These are phyloP conservation scores for Leiothrix lutea DNA, from an alignment of 2,113 vertebrate species.

Conservation along the genomic window DNA sequence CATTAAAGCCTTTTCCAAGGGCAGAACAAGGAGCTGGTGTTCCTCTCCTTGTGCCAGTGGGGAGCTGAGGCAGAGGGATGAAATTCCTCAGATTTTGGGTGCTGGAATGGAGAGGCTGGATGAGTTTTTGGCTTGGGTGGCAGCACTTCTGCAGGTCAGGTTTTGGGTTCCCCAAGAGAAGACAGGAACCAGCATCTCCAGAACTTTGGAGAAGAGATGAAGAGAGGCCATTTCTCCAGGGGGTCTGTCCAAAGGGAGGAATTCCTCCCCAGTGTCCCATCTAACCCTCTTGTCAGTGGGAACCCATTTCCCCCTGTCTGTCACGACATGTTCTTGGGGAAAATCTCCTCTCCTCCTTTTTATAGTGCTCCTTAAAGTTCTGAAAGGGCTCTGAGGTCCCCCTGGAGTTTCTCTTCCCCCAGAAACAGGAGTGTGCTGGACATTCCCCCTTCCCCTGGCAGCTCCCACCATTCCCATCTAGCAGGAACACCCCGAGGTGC, in stretches of 20 bases:
- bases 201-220: background rate
- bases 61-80: background rate
- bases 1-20: background rate
- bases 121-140: background rate
- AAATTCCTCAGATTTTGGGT: background rate
- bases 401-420: background rate
- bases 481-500: background rate
- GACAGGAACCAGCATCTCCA: background rate
- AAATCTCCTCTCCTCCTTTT: background rate
- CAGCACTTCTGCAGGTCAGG: background rate
- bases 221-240: background rate
- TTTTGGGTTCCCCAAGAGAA: background rate
- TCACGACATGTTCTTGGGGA: background rate
- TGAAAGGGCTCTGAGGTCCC: background rate
- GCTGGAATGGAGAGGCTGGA: background rate
- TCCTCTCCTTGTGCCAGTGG: background rate
- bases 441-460: background rate
- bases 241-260: background rate
- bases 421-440: fast-evolving
- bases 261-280: background rate
- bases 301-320: background rate
- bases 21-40: background rate
- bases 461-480: background rate
- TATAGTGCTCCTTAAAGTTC: fast-evolving
- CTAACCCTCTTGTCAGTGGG: background rate